phyloP scores from a whole-genome alignment of 1,140 invertebrate genomes.

The Scaptomyza graminum region DNA sequence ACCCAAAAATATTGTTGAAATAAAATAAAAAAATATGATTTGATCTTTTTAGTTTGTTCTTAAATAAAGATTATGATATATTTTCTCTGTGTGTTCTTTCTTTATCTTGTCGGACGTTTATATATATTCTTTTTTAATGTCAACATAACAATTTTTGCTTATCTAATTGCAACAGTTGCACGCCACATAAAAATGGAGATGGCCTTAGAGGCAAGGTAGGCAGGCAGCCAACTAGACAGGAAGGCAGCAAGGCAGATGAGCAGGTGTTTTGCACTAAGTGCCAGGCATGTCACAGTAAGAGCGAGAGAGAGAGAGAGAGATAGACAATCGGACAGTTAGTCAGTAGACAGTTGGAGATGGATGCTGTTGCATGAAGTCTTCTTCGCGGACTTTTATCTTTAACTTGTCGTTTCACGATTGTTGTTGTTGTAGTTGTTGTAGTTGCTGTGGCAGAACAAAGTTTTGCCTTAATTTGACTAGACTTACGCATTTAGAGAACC shows the following conservation, averaged over 20 bases:
- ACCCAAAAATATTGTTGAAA: no score
- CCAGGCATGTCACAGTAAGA: slow-evolving; percentile 50
- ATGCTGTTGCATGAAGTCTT: slow-evolving; percentile 4
- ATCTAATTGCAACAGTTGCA: slow-evolving; percentile 81
- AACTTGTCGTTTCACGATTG: slow-evolving; percentile 27
- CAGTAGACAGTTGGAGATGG: neutral
- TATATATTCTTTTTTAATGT: slow-evolving; percentile 50
- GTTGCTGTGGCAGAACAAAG: slow-evolving; percentile 22
- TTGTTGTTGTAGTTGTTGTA: neutral
- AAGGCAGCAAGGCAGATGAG: slow-evolving; percentile 46
- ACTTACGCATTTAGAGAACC: slow-evolving; percentile 82
- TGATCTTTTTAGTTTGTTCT: no score
- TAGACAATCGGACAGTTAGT: neutral
- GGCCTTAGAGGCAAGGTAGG: no score
- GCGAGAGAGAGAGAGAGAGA: slow-evolving; percentile 1
- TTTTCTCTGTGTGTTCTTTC: no score
- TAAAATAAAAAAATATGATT: no score
- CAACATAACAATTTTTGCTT: slow-evolving; percentile 82
- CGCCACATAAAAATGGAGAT: slow-evolving; percentile 18
- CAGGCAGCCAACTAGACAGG: neutral
- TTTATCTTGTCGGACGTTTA: slow-evolving; percentile 20
- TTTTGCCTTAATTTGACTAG: slow-evolving; percentile 79
- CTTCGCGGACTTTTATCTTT: slow-evolving; percentile 55
- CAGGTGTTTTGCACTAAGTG: slow-evolving; percentile 74
- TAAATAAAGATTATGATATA: no score